A percentile compares a stretch with the other conserved stretches of the same genome.
Conservation (phyloP, 2,888 invertebrate species). For the Nymphalis c-album region DNA sequence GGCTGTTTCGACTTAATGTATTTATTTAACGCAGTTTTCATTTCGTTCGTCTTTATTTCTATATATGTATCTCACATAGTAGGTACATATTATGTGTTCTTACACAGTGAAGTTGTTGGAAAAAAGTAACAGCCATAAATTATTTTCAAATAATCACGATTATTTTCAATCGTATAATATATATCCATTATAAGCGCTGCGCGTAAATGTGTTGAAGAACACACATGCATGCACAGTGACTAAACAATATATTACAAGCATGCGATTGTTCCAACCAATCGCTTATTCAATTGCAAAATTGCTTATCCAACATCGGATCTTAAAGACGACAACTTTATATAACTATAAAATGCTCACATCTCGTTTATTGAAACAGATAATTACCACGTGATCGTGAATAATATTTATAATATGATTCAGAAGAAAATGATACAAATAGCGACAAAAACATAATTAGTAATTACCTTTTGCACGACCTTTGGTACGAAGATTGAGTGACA, state of each 20-base stretch:
- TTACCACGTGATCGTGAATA: not conserved
- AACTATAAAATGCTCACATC: constrained; percentile 9
- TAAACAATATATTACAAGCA: constrained; percentile 37
- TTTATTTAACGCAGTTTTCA: too few species aligned
- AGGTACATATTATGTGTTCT: too few species aligned
- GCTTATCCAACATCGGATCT: constrained; percentile 39
- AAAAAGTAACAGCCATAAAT: not conserved
- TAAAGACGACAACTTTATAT: constrained; percentile 29
- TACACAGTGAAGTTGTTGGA: too few species aligned
- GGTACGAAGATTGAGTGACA: too few species aligned
- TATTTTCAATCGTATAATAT: constrained; percentile 20
- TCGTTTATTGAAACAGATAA: constrained; percentile 2
- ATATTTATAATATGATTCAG: too few species aligned
- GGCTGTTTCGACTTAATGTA: too few species aligned
- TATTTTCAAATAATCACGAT: constrained; percentile 6
- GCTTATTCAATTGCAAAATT: constrained; percentile 42
- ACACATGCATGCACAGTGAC: constrained; percentile 30
- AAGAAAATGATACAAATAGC: too few species aligned
- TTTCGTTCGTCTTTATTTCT: too few species aligned
- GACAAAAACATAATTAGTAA: too few species aligned
- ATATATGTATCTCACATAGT: too few species aligned
- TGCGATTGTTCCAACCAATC: constrained; percentile 39
- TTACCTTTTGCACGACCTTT: too few species aligned
- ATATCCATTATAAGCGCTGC: constrained; percentile 31
- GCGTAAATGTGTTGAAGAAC: constrained; percentile 32